phyloP scores from a whole-genome alignment of 2,113 vertebrate genomes.

The Ictidomys tridecemlineatus region DNA sequence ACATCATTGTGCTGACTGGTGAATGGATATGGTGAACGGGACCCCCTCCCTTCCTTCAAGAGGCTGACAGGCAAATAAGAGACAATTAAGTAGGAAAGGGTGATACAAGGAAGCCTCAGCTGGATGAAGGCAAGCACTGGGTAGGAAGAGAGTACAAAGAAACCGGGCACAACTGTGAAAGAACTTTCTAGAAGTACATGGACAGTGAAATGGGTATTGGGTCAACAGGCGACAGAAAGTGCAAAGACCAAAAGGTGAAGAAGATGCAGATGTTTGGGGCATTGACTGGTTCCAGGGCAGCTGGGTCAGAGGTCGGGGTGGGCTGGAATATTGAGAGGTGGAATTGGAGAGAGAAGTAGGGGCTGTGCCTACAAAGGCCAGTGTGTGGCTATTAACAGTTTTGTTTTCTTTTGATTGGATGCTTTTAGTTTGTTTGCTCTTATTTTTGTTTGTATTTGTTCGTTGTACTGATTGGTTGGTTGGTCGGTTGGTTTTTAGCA shows the following conservation, averaged over 20 bases:
- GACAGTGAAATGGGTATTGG: neutral
- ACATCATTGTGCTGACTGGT: neutral
- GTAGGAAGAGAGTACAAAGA: neutral
- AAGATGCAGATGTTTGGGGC: neutral
- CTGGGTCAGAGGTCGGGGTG: neutral
- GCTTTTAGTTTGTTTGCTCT: neutral
- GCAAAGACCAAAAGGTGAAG: neutral
- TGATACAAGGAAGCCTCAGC: too few relatives aligned
- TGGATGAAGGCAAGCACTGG: neutral
- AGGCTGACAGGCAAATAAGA: neutral
- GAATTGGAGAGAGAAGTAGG: neutral
- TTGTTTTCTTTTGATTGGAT: neutral
- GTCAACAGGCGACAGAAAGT: neutral
- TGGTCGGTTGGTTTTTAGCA: neutral
- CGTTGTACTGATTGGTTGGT: neutral
- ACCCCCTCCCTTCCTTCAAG: neutral
- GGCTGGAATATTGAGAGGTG: neutral
- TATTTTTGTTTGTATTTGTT: neutral
- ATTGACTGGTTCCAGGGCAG: neutral
- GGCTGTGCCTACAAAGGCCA: neutral
- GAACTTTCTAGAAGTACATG: neutral
- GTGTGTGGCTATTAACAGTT: neutral
- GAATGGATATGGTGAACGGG: neutral
- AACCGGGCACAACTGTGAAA: accelerated
- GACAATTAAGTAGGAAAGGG: neutral